phyloP scores from a whole-genome alignment of 2,113 vertebrate species.

The Sphyrna mokarran region DNA sequence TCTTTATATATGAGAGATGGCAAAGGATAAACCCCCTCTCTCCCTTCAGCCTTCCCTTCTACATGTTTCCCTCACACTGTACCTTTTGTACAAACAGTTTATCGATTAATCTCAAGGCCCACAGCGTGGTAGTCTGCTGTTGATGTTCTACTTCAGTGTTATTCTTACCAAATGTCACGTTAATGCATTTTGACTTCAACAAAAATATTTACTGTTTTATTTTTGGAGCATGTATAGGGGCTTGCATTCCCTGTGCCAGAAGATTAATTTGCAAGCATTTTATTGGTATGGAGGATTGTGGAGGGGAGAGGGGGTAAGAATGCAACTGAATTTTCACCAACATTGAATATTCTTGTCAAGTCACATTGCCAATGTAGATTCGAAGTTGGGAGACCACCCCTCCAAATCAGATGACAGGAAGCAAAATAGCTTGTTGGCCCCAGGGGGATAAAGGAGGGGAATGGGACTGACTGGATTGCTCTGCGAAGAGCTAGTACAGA shows the following conservation, averaged over 20 bases:
- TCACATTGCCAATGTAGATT: not conserved
- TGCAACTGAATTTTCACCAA: not conserved
- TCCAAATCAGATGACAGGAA: not conserved
- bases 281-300: not conserved
- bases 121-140: not conserved
- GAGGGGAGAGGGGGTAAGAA: not conserved
- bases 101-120: not conserved
- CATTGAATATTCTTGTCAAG: not conserved
- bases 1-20: not conserved
- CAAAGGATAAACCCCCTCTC: not conserved
- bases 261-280: not conserved
- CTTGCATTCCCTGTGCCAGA: not conserved
- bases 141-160: conserved; percentile 24
- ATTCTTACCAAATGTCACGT: conserved; percentile 12
- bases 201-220: conserved; percentile 32
- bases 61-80: not conserved
- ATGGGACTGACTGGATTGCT: not conserved
- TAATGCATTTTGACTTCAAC: not conserved
- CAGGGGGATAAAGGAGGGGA: not conserved
- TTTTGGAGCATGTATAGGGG: not conserved
- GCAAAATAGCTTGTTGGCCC: not conserved
- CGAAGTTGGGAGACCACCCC: not conserved
- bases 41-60: not conserved
- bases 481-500: not conserved
- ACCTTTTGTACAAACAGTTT: not conserved